Evolutionary conservation across 2,888 invertebrate genomes (phyloP).

Genomic region (Cyaniris semiargus): DNA sequence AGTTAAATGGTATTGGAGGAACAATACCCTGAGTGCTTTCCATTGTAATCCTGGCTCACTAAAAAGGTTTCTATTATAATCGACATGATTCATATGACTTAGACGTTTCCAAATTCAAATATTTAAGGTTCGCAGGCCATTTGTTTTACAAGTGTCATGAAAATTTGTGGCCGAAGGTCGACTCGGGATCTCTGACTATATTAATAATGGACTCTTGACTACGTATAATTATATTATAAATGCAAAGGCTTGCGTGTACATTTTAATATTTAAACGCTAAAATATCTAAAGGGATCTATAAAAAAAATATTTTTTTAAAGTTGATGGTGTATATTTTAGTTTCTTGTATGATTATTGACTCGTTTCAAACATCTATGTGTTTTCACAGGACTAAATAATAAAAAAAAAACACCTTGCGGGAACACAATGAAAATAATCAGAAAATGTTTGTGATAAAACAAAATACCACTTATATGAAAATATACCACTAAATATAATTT

Average conservation of each 20-base stretch:
- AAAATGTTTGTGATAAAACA: not conserved
- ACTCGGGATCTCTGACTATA: not conserved
- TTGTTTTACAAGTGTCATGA: constrained; percentile 8
- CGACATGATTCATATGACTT: constrained; percentile 13
- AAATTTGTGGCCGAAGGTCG: constrained; percentile 22
- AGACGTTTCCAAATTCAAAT: constrained; percentile 4
- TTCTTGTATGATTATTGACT: too few relatives aligned
- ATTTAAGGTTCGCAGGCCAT: not conserved
- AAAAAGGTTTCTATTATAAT: constrained; percentile 20
- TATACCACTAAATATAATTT: not conserved
- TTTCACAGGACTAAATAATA: too few relatives aligned
- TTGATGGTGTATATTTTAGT: too few relatives aligned
- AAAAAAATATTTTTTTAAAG: too few relatives aligned
- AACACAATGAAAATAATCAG: not conserved
- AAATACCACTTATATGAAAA: not conserved
- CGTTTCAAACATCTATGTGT: too few relatives aligned
- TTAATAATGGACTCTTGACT: not conserved
- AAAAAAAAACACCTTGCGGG: too few relatives aligned
- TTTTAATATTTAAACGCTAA: too few relatives aligned
- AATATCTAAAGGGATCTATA: too few relatives aligned
- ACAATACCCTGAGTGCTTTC: constrained; percentile 23
- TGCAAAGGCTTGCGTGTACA: too few relatives aligned
- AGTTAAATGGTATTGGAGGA: constrained; percentile 11
- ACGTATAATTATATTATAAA: not conserved
- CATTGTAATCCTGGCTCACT: constrained; percentile 19